These are phyloP conservation scores for Cheilosia pagana DNA, from an alignment of 2,888 invertebrate genomes.

Conservation along the genomic window DNA sequence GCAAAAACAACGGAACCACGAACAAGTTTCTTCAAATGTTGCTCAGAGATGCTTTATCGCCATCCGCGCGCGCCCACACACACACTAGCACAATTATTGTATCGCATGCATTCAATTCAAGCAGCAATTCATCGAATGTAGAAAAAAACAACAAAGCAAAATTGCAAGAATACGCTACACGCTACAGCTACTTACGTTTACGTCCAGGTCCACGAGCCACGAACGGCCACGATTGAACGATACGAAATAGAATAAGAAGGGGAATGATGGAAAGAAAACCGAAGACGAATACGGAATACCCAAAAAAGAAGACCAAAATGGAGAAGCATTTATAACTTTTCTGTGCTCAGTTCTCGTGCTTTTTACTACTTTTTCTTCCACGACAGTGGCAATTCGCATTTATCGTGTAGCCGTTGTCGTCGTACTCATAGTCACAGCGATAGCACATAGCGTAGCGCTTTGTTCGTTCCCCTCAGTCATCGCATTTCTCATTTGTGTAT, in stretches of 20 bases:
- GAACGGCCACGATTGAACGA: not conserved
- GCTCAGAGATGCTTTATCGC: conserved; percentile 31
- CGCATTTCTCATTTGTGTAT: conserved; percentile 71
- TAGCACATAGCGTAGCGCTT: conserved; percentile 36
- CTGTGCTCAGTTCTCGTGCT: conserved; percentile 46
- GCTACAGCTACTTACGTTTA: not conserved
- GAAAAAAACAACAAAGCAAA: conserved; percentile 72
- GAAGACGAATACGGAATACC: conserved; percentile 5
- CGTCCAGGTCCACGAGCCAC: not conserved
- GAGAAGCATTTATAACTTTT: conserved; percentile 21
- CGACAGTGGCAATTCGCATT: conserved; percentile 20
- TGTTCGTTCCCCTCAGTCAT: conserved; percentile 71
- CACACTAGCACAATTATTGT: conserved; percentile 6
- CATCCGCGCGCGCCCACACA: conserved; percentile 26
- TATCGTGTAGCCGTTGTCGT: conserved; percentile 22
- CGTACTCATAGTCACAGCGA: not conserved
- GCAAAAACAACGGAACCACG: conserved; percentile 60
- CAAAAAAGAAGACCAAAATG: conserved; percentile 23
- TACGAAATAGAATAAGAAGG: conserved; percentile 9
- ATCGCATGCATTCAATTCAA: conserved; percentile 37
- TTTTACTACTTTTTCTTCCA: conserved; percentile 49
- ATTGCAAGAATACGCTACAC: conserved; percentile 51
- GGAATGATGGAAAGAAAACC: conserved; percentile 14
- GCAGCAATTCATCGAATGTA: conserved; percentile 12
- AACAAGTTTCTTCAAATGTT: conserved; percentile 40